Percentiles rank a stretch among this genome's conserved stretches.
Conservation (phyloP, 2,888 invertebrate species). For the Dromius quadrimaculatus region DNA sequence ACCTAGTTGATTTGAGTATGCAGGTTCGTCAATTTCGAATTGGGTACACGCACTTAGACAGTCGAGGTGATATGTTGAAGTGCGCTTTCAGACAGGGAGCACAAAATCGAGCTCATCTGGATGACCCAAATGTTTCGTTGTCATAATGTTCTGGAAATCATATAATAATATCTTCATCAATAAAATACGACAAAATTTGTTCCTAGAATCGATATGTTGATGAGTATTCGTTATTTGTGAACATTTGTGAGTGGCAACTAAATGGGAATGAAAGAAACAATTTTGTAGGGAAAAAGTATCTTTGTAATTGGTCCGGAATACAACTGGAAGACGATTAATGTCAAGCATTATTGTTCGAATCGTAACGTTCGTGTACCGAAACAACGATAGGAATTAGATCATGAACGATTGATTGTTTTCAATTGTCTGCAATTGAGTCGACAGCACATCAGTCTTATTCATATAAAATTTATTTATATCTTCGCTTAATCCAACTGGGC, state of each 20-base stretch:
- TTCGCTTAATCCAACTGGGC: slow-evolving; percentile 22
- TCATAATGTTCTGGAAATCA: no score
- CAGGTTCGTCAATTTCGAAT: no score
- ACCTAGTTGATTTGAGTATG: no score
- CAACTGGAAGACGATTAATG: slow-evolving; percentile 18
- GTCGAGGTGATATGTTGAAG: no score
- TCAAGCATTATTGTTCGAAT: neutral
- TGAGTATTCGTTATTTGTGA: slow-evolving; percentile 26
- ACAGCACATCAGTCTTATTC: slow-evolving; percentile 42
- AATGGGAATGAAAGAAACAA: neutral
- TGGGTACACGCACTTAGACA: no score
- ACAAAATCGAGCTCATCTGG: no score
- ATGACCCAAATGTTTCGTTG: no score
- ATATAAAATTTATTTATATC: slow-evolving; percentile 42
- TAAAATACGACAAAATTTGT: no score
- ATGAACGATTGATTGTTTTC: slow-evolving; percentile 9
- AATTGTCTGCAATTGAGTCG: slow-evolving; percentile 31
- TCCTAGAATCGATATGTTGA: no score
- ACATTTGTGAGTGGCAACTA: slow-evolving; percentile 6
- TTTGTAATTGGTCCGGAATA: slow-evolving; percentile 29
- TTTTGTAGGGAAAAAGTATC: slow-evolving; percentile 15
- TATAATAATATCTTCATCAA: no score
- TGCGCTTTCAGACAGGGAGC: no score
- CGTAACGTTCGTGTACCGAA: neutral
- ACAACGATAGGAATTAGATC: slow-evolving; percentile 3